Base-by-base conservation (phyloP, 2,113 vertebrate genomes). In the Anguilla rostrata region DNA sequence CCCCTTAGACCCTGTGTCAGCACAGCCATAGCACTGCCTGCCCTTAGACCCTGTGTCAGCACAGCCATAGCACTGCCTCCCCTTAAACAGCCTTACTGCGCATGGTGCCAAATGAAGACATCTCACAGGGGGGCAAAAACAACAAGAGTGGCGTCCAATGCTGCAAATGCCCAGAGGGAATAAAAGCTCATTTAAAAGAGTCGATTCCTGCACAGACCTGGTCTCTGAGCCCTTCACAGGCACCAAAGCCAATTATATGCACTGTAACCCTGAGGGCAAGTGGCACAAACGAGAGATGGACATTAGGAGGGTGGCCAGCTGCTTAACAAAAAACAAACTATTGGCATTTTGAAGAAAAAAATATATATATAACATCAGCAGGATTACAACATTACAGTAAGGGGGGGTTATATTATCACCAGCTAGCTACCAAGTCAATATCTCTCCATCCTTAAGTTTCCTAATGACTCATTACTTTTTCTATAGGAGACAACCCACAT, bases 231-330 rank as follows among this genome's bases (percentile, higher is more conserved):
- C 71, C n/a, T 87, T 88, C 89, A 85, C 86, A 84, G 87, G 87
- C 91, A 53, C 22, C 29, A 80, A 85, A 88, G 91, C 92, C 87
- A 88, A 90, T 88, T 15, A 86, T 84, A 88, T 86, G 84, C 88
- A 57, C 78, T 85, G 87, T 85, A 89, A 83, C 86, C 87, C 85
- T 86, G 71, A 60, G 88, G 92, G 89, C 78, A 91, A 88, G 85
- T 84, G 83, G 89, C 84, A 92, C 93, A 91, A 93, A 95, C 94
- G 92, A 14, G 75, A 93, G 85, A 90, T 88, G 46, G 84, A 87
- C 89, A 88, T 87, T 86, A 56, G 84, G 86, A 89, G 86, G 83
- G 87, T 89, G 87, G 83, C 89, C 84, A 71, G 26, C 91, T 91
- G 90, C 87, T 60, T 60, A 60, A 14, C 18, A 16, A 18, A 60